Conservation (phyloP, 1,140 invertebrate species). For the Marisa cornuarietis region DNA sequence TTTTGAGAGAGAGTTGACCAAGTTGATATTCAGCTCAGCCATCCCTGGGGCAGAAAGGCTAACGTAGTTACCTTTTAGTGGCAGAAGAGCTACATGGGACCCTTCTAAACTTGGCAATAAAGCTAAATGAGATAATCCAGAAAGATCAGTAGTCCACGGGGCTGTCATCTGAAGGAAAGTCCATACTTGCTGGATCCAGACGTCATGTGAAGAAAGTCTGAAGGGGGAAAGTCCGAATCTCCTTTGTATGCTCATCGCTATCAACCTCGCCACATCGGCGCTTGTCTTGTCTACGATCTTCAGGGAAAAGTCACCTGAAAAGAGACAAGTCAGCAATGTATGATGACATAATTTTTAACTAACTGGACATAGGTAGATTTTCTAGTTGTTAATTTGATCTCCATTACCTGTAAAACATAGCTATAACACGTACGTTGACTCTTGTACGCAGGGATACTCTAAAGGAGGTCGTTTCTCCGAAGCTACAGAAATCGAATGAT, state of each 20-base stretch:
- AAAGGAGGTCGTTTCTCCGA: too few relatives aligned
- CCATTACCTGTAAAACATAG: too few relatives aligned
- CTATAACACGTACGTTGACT: too few relatives aligned
- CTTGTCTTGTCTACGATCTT: neutral
- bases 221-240: neutral
- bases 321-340: neutral
- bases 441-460: too few relatives aligned
- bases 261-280: neutral
- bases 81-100: neutral
- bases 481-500: too few relatives aligned
- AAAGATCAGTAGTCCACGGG: neutral
- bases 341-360: too few relatives aligned
- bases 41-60: neutral
- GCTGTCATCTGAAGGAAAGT: neutral
- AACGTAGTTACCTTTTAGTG: slow-evolving; percentile 15
- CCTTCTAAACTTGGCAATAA: slow-evolving; percentile 12
- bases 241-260: neutral
- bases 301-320: neutral
- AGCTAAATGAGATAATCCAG: neutral
- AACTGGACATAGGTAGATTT: too few relatives aligned
- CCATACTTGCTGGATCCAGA: slow-evolving; percentile 22
- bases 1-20: slow-evolving; percentile 3
- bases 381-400: too few relatives aligned
- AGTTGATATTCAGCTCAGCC: neutral
- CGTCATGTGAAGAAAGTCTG: neutral